Conservation (phyloP, 2,888 invertebrate genomes). For the Hydropsyche betteni region DNA sequence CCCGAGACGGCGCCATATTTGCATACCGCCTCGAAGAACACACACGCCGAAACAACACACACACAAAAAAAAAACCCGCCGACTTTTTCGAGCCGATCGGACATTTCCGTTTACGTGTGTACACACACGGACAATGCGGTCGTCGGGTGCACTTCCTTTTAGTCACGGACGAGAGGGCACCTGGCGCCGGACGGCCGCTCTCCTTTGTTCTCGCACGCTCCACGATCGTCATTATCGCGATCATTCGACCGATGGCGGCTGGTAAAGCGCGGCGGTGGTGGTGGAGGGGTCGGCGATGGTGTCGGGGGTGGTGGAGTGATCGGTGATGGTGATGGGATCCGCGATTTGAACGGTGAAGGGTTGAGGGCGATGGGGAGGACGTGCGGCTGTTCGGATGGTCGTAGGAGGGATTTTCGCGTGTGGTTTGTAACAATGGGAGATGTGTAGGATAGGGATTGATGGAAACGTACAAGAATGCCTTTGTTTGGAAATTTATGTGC, state of each 20-base stretch:
- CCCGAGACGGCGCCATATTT: background rate
- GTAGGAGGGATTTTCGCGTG: too few species aligned
- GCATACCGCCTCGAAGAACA: background rate
- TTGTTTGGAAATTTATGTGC: too few species aligned
- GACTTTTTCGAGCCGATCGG: background rate
- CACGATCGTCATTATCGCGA: background rate
- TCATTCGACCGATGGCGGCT: background rate
- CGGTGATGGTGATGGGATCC: too few species aligned
- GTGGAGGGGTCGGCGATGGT: too few species aligned
- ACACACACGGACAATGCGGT: slow-evolving; percentile 11
- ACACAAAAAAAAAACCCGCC: background rate
- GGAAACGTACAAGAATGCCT: too few species aligned
- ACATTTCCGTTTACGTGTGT: slow-evolving; percentile 23
- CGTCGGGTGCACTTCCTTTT: slow-evolving; percentile 27
- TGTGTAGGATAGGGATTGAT: too few species aligned
- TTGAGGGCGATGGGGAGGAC: too few species aligned
- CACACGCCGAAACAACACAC: background rate
- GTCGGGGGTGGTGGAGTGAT: too few species aligned
- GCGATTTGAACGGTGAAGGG: too few species aligned
- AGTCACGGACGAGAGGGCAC: slow-evolving; percentile 20
- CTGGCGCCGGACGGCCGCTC: slow-evolving; percentile 6
- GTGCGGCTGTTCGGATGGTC: too few species aligned
- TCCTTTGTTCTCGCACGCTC: slow-evolving; percentile 13
- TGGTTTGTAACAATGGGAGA: too few species aligned
- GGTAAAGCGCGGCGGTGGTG: background rate